phyloP scores from a whole-genome alignment of 2,113 vertebrate genomes.

The Ramphastos sulfuratus region DNA sequence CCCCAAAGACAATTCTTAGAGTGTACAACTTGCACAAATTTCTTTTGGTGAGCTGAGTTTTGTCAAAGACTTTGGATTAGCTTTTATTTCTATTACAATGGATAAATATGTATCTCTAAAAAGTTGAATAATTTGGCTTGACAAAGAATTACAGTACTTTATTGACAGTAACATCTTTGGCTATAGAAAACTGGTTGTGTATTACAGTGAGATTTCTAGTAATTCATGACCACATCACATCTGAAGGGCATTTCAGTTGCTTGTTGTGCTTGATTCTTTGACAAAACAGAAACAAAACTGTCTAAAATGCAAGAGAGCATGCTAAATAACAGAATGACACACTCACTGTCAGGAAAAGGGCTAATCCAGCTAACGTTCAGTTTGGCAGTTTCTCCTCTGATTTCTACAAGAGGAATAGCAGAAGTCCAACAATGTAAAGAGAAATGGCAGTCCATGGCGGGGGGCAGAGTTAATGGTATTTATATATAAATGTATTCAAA shows the following conservation, averaged over 20 bases:
- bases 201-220: not conserved
- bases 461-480: not conserved
- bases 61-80: not conserved
- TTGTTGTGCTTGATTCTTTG: not conserved
- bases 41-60: not conserved
- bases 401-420: not conserved
- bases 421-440: not conserved
- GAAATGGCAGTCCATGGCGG: not conserved
- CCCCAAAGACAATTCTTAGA: not conserved
- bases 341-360: not conserved
- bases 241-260: not conserved
- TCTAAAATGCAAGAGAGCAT: not conserved
- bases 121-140: not conserved
- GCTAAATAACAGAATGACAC: not conserved
- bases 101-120: not conserved
- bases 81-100: not conserved
- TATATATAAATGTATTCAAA: not conserved
- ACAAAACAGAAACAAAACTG: not conserved
- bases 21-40: rapidly evolving
- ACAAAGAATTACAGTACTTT: not conserved
- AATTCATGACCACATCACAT: not conserved
- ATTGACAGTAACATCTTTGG: not conserved
- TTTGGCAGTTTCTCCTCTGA: not conserved
- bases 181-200: not conserved
- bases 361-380: not conserved